These are phyloP conservation scores for Diloba caeruleocephala DNA, from an alignment of 2,888 invertebrate species.

Conservation along the genomic window DNA sequence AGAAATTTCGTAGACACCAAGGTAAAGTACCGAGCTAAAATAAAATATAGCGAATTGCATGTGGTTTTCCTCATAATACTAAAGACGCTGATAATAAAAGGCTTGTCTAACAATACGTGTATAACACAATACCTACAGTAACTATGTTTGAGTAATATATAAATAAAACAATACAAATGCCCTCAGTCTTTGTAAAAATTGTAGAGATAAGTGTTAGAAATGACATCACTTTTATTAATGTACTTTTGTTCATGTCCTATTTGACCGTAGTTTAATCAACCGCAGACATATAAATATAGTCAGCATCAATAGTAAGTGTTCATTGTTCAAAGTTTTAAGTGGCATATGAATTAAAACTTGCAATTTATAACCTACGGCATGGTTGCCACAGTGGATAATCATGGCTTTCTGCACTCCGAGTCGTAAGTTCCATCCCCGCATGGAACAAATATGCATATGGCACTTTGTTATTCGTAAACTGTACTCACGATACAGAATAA, in stretches of 20 bases:
- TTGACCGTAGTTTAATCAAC: conserved; percentile 26
- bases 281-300: too few species aligned
- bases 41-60: not conserved
- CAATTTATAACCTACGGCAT: too few species aligned
- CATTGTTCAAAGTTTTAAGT: too few species aligned
- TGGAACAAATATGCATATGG: too few species aligned
- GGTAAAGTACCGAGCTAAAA: conserved; percentile 5
- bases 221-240: conserved; percentile 29
- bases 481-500: too few species aligned
- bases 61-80: conserved; percentile 38
- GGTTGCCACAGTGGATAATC: too few species aligned
- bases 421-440: too few species aligned
- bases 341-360: too few species aligned
- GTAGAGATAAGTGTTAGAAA: conserved; percentile 14
- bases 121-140: conserved; percentile 11
- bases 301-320: too few species aligned
- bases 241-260: conserved; percentile 13
- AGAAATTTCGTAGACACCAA: conserved; percentile 1
- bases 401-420: too few species aligned
- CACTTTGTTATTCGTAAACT: too few species aligned
- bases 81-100: conserved; percentile 26
- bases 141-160: conserved; percentile 1
- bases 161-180: not conserved
- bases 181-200: conserved; percentile 22
- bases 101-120: not conserved